Evolutionary conservation across 2,113 vertebrate species (phyloP), one percentile per base, ranked within the genome.

Genomic region (Empidonax traillii): DNA sequence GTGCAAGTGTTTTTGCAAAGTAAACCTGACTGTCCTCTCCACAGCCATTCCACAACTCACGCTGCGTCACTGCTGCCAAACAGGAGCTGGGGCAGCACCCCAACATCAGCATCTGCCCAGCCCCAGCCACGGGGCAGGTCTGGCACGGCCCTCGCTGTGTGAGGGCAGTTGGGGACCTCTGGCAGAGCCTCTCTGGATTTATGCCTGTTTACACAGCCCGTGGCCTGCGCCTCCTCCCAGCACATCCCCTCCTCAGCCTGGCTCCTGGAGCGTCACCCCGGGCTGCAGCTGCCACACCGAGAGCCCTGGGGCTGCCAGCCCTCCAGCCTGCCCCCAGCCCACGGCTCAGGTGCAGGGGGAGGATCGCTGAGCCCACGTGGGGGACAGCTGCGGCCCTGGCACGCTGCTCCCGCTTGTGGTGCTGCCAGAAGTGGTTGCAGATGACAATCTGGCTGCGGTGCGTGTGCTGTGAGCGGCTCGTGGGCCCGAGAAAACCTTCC

Each of bases 361-460:
- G 69, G 24, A 37, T 21, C 1, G 0, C 39, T 0, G 3, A 49
- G 76, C 46, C 39, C 86, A 37, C 5, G 3, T 76, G 93, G 49
- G 3, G 0, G 8, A 8, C 93, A 92, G 91, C 94, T 92, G 91
- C 1, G 2, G 83, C 41, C 67, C 72, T 77, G 80, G 77, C 33
- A 21, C 0, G 3, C 58, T 47, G 52, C 61, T 91, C 15, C 72
- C 1, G 56, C 82, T 79, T 33, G 0, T 1, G 67, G 35, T 53
- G 77, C 74, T 8, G 19, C 62, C 92, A 95, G 77, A 93, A 93
- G 90, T 65, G 85, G 21, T 85, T 87, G 95, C 96, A 94, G 95
- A 96, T 91, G 92, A 73, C 41, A 47, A 8, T 85, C 87, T 94
- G 84, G 80, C 84, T 59, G 87, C 3, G 10, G 44, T 25, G 71